Base-by-base conservation (phyloP, 2,797 vertebrate genomes). In the Ctenochaetus hawaiiensis region DNA sequence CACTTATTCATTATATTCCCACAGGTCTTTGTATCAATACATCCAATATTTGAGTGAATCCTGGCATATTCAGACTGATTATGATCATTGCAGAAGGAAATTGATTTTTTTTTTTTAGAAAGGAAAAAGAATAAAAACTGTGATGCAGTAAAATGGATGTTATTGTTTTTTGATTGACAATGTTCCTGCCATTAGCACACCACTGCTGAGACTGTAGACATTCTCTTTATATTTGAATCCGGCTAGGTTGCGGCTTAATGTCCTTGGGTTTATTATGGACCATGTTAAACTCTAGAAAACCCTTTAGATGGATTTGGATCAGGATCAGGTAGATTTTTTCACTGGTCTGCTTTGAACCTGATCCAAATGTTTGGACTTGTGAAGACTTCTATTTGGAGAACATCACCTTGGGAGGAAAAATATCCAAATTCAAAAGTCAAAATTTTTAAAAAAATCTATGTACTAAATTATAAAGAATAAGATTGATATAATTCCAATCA, bases 21-120 rank as follows among this genome's bases (percentile, higher is more conserved):
- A 18, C 18, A 44, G n/a, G 23, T 57, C 58, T 58, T 60, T 65
- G n/a, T 39, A 22, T 47, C 37, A 66, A 53, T 60, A 18, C 20
- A 26, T 23, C 7, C 17, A 14, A 54, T 4, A 68, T 1, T 16
- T 63, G 8, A 51, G 12, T 34, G 13, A 12, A 58, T n/a, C 51
- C n/a, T 20, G 14, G 34, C 10, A 14, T 9, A 45, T 9, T 52
- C n/a, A 17, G 30, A 18, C 43, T 63, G 34, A 63, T 45, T 16
- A 52, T 34, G 23, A 26, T 51, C 45, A 48, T 3, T 54, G 11
- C 5, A 23, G 20, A 20, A 39, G 13, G 34, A 60, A 6, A 13
- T 67, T 23, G 8, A 14, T 10, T 57, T 47, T 47, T 14, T 9
- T 57, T 45, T 47, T 14, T 26, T 17, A 53, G 22, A 23, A 1